Base-by-base conservation (phyloP, 2,797 vertebrate genomes). In the Tokudaia tokunoshimensis region DNA sequence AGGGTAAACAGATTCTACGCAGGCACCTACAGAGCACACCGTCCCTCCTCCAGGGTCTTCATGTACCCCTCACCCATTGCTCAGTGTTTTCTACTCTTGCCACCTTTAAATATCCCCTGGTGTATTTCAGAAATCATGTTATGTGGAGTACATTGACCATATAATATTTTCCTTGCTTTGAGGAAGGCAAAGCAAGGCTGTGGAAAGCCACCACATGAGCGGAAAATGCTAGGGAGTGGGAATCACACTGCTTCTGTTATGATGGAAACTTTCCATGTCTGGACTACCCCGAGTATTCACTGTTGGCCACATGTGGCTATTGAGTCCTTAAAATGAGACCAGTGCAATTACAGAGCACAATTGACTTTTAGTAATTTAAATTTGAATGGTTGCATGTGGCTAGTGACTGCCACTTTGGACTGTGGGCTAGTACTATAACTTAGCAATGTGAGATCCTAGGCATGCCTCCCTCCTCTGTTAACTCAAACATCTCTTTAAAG, bases 121-220 rank as follows among this genome's bases (percentile, higher is more conserved):
- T 34, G n/a, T 78, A 92, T 81, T 95, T 96, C 72, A 96, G 81
- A 88, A 89, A 52, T 20, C 57, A 55, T 90, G 15, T 52, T 78
- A 74, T 82, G 0, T 78, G 85, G 74, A 93, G 20, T 74, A 83
- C 57, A 57, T 70, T 95, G 57, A 78, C 87, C 83, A 82, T 61
- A 76, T 83, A 67, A 86, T 87, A 57, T 91, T 92, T 95, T 95
- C 65, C 31, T 94, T 82, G 72, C 74, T 94, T 76, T 82, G 61
- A 61, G 59, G 81, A 82, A 89, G 92, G 52, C 78, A 94, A 91
- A 95, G 81, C 80, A 95, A 75, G 82, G 79, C 10, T 85, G 2
- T 95, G 84, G 82, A 89, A 92, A 91, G 59, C 78, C 9, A 94
- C 78, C 14, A 95, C 20, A 17, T 52, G 63, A 95, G 13, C 22